Percentiles rank a stretch among this genome's conserved stretches.
phyloP scores from a whole-genome alignment of 2,888 invertebrate genomes.

The Dioctria linearis region DNA sequence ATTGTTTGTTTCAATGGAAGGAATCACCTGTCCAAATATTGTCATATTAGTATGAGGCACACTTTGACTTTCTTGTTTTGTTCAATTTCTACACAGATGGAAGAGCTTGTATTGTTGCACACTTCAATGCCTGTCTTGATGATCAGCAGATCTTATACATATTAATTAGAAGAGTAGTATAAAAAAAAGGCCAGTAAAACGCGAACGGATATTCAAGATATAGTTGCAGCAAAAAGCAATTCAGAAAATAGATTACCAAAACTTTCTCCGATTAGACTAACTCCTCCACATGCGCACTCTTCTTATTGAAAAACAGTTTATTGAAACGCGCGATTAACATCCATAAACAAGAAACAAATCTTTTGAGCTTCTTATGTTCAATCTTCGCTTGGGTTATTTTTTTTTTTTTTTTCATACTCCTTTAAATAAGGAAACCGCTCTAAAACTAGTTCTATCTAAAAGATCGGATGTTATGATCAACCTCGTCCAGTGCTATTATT shows the following conservation, averaged over 20 bases:
- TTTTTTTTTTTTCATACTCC: slow-evolving; percentile 26
- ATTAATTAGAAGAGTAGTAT: no score
- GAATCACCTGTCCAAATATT: no score
- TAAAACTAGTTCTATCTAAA: slow-evolving; percentile 44
- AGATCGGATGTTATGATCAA: slow-evolving; percentile 50
- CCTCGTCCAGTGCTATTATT: slow-evolving; percentile 51
- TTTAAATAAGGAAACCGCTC: slow-evolving; percentile 4
- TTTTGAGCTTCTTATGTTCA: background rate
- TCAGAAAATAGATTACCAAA: slow-evolving; percentile 7
- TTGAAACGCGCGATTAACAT: slow-evolving; percentile 46
- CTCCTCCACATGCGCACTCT: background rate
- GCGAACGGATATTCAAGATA: no score
- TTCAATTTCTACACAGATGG: no score
- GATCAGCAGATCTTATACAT: no score
- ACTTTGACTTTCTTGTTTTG: no score
- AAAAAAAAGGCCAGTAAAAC: no score
- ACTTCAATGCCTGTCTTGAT: no score
- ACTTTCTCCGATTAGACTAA: background rate
- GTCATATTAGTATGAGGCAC: no score
- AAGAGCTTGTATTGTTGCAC: no score
- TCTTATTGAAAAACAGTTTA: slow-evolving; percentile 19
- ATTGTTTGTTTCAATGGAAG: no score
- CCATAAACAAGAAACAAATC: slow-evolving; percentile 27
- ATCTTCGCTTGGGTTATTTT: background rate
- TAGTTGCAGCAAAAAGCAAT: no score